Conservation (phyloP, 2,888 invertebrate genomes). For the Leptinotarsa juncta region DNA sequence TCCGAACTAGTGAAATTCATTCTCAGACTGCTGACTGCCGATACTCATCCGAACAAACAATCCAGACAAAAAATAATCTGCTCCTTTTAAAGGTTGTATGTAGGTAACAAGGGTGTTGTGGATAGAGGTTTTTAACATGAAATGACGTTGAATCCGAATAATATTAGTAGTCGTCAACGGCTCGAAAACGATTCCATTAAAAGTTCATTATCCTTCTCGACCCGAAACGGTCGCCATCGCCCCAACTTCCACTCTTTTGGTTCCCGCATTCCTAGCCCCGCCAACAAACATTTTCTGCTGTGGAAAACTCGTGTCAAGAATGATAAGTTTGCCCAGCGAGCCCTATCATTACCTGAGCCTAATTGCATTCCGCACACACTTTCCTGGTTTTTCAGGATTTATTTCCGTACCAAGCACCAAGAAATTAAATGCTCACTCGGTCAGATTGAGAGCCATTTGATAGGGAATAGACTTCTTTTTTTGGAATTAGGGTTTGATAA, state of each 20-base stretch:
- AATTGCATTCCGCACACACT: constrained; percentile 50
- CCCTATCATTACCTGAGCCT: constrained; percentile 48
- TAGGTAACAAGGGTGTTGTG: too few species aligned
- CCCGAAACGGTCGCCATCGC: constrained; percentile 3
- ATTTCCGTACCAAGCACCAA: constrained; percentile 48
- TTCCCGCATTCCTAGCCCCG: constrained; percentile 9
- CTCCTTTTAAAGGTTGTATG: too few species aligned
- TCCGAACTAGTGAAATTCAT: too few species aligned
- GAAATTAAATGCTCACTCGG: constrained; percentile 45
- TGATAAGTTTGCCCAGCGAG: constrained; percentile 46
- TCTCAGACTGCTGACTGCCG: too few species aligned
- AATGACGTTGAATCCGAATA: not conserved
- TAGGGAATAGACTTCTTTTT: not conserved
- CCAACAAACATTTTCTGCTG: constrained; percentile 41
- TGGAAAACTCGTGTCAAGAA: constrained; percentile 43
- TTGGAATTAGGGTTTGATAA: not conserved
- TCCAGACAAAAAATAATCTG: too few species aligned
- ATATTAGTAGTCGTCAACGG: not conserved
- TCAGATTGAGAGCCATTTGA: not conserved
- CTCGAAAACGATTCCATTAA: constrained; percentile 8
- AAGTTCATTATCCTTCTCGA: constrained; percentile 15
- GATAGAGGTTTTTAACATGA: too few species aligned
- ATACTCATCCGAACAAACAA: too few species aligned
- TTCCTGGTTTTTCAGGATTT: constrained; percentile 47
- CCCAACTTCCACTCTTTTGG: constrained; percentile 4